Percentiles rank a stretch among this genome's conserved stretches.
These are phyloP conservation scores for Pogonomyrmex californicus DNA, from an alignment of 1,140 invertebrate genomes.

Conservation along the genomic window DNA sequence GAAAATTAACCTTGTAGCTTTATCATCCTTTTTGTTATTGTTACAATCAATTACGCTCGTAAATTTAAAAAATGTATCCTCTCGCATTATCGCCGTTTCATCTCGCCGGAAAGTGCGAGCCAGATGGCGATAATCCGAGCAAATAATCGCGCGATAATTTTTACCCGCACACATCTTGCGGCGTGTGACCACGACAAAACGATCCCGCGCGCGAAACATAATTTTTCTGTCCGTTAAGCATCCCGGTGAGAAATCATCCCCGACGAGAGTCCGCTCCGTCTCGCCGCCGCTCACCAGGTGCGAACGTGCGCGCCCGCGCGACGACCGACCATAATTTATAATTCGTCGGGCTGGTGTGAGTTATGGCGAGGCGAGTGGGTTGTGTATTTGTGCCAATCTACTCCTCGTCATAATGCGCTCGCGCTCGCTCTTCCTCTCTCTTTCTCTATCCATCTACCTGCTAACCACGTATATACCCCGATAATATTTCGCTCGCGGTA, in stretches of 20 bases:
- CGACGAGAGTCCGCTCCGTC: conserved; percentile 44
- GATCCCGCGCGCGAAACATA: conserved; percentile 28
- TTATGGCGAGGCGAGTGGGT: conserved; percentile 71
- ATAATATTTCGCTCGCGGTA: conserved; percentile 60
- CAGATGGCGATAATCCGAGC: conserved; percentile 8
- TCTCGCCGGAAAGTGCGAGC: background rate
- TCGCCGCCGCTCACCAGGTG: conserved; percentile 69
- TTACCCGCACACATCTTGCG: conserved; percentile 35
- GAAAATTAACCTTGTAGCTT: background rate
- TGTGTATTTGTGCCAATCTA: conserved; percentile 67
- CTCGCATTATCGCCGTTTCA: background rate
- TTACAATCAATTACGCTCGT: conserved; percentile 1
- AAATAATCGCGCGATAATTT: conserved; percentile 40
- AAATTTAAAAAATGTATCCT: background rate
- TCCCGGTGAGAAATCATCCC: conserved; percentile 67
- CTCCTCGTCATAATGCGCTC: conserved; percentile 62
- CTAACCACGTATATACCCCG: conserved; percentile 31
- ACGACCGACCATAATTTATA: conserved; percentile 69
- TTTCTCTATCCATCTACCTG: conserved; percentile 16
- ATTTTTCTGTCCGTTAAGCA: conserved; percentile 58
- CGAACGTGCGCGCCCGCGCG: conserved; percentile 21
- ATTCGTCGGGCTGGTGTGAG: conserved; percentile 68
- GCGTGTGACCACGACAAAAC: conserved; percentile 18
- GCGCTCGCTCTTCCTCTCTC: conserved; percentile 1
- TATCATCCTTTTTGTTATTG: background rate